Conservation (phyloP, 2,113 vertebrate species). For the Colossoma macropomum region DNA sequence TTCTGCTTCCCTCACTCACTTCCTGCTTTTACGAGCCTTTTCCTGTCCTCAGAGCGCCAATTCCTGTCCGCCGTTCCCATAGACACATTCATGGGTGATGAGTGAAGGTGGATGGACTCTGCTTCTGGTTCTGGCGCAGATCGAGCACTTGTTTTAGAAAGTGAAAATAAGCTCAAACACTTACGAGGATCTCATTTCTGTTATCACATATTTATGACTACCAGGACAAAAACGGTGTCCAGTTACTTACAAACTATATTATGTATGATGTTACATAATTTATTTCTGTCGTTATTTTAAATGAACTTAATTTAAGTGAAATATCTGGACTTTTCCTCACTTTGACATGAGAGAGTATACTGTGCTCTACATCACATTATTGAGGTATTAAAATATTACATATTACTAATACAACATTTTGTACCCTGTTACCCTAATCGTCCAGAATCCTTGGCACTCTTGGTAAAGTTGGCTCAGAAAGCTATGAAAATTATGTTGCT, state of each 20-base stretch:
- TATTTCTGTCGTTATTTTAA: no score
- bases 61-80: slow-evolving; percentile 70
- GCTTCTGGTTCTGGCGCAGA: neutral
- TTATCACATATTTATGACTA: neutral
- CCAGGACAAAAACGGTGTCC: no score
- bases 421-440: no score
- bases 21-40: slow-evolving; percentile 55
- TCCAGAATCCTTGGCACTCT: no score
- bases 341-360: no score
- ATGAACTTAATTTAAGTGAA: no score
- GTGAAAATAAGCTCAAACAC: slow-evolving; percentile 14
- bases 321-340: no score
- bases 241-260: neutral
- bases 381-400: no score
- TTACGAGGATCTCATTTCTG: neutral
- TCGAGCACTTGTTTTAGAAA: slow-evolving; percentile 10
- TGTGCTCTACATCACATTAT: no score
- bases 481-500: no score
- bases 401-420: no score
- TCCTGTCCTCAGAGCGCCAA: slow-evolving; percentile 53
- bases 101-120: neutral
- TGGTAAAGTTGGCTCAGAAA: no score
- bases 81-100: slow-evolving; percentile 31
- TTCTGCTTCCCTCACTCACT: slow-evolving; percentile 47
- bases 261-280: neutral